A percentile compares a stretch with the other conserved stretches of the same genome.
Conservation (phyloP, 2,797 vertebrate species). For the Danio aesculapii region DNA sequence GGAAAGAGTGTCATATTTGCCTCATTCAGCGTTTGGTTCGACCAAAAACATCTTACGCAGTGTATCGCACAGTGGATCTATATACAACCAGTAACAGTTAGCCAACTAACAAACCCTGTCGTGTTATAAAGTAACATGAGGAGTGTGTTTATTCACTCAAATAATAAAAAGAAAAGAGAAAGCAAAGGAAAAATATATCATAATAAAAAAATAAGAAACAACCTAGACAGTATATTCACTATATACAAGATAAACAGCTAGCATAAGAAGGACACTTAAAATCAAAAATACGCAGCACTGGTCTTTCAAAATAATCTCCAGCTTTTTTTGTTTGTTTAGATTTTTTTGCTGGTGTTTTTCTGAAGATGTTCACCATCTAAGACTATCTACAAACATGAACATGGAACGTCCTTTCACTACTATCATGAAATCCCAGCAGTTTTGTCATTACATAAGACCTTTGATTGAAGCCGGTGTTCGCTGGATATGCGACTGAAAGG, state of each 20-base stretch:
- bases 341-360: conserved; percentile 74
- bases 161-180: conserved; percentile 50
- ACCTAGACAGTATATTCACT: conserved; percentile 74
- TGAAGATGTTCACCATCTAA: conserved; percentile 69
- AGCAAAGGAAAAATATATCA: conserved; percentile 39
- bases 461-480: conserved; percentile 62
- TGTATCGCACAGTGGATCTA: conserved; percentile 67
- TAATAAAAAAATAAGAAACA: conserved; percentile 54
- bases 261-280: conserved; percentile 85
- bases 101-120: conserved; percentile 74
- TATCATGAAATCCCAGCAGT: conserved; percentile 64
- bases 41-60: conserved; percentile 68
- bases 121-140: conserved; percentile 71
- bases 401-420: conserved; percentile 69
- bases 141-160: conserved; percentile 64
- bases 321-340: conserved; percentile 66
- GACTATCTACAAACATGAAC: conserved; percentile 81
- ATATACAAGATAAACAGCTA: conserved; percentile 82
- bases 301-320: conserved; percentile 76
- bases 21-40: conserved; percentile 59
- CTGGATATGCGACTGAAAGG: conserved; percentile 68
- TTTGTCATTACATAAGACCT: conserved; percentile 75
- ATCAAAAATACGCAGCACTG: conserved; percentile 78
- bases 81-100: conserved; percentile 77
- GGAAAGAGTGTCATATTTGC: conserved; percentile 81